Evolutionary conservation across 30 jellyfish, hydroid and myxozoan genomes (phyloP).

Genomic region (Aurelia coerulea): DNA sequence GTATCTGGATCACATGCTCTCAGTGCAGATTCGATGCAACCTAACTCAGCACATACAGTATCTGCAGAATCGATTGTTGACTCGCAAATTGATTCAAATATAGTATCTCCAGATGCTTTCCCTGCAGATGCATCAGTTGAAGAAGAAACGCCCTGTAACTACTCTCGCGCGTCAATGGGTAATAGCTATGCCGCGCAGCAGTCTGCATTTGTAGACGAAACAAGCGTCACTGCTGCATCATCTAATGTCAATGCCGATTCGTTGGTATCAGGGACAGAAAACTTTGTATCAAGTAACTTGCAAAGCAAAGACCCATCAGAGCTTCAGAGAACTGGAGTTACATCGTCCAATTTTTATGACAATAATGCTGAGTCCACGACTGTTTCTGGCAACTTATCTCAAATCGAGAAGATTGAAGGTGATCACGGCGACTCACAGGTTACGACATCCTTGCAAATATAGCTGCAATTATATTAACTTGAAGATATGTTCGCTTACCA

Average conservation of each 20-base stretch:
- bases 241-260: slow-evolving; percentile 39
- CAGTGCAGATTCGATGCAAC: slow-evolving; percentile 40
- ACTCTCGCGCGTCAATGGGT: slow-evolving; percentile 20
- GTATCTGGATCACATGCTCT: slow-evolving; percentile 57
- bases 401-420: slow-evolving; percentile 8
- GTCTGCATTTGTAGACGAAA: slow-evolving; percentile 30
- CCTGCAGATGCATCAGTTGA: slow-evolving; percentile 17
- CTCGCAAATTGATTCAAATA: slow-evolving; percentile 41
- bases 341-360: slow-evolving; percentile 53
- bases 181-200: slow-evolving; percentile 54
- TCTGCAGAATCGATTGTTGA: slow-evolving; percentile 41
- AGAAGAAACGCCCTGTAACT: slow-evolving; percentile 8
- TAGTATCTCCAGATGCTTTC: slow-evolving; percentile 16
- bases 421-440: slow-evolving; percentile 67
- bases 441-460: slow-evolving; percentile 60
- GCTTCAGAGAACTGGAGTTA: slow-evolving; percentile 57
- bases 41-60: neutral
- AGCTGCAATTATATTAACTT: neutral
- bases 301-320: slow-evolving; percentile 35
- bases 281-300: slow-evolving; percentile 43
- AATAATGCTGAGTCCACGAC: slow-evolving; percentile 50
- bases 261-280: slow-evolving; percentile 74
- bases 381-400: slow-evolving; percentile 11
- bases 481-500: too few species aligned
- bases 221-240: slow-evolving; percentile 34